Evolutionary conservation across 2,888 invertebrate species (phyloP), one percentile per base, ranked within the genome.

Genomic region (Anorthoa munda): DNA sequence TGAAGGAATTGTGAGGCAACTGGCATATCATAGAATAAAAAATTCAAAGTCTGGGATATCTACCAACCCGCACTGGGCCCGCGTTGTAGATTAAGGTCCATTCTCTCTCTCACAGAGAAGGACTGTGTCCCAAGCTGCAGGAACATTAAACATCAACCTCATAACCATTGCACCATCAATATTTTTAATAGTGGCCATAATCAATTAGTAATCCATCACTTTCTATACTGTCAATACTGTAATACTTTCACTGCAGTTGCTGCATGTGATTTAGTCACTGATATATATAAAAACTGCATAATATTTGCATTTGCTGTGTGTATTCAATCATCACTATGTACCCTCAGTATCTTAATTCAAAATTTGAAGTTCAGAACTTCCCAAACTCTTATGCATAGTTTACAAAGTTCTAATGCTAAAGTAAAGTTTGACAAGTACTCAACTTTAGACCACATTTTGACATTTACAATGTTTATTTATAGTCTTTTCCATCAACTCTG

Each of bases 231-330:
- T 18, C 26, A 53, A 21, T 56, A 12, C 21, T 55, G 11, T 21
- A n/a, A 53, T 2, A 71, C 79, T 79, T 79, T 83, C 79, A 72
- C 79, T 79, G 55, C 45, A 46, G 5, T 63, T 45, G 3, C 23
- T 82, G 83, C 56, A 63, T 66, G 56, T 21, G 13, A 17, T 61
- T 58, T n/a, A 60, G 9, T 51, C 13, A 31, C 21, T 66, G 56
- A 71, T 26, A 51, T 26, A 51, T 55, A 63, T 63, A 53, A 58
- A 70, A 50, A 63, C 46, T 77, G 61, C 59, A 56, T 65, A 46
- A 21, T 53, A 45, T 77, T 56, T 48, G 7, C 66, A 48, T 61
- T 18, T 7, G 5, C 21, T 45, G 59, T 59, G 18, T 58, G 60
- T 55, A n/a, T 53, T 48, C 17, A 59, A n/a, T n/a, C 45, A 59